These are phyloP conservation scores for Bhutanitis thaidina DNA, from an alignment of 2,888 invertebrate species.

Conservation along the genomic window DNA sequence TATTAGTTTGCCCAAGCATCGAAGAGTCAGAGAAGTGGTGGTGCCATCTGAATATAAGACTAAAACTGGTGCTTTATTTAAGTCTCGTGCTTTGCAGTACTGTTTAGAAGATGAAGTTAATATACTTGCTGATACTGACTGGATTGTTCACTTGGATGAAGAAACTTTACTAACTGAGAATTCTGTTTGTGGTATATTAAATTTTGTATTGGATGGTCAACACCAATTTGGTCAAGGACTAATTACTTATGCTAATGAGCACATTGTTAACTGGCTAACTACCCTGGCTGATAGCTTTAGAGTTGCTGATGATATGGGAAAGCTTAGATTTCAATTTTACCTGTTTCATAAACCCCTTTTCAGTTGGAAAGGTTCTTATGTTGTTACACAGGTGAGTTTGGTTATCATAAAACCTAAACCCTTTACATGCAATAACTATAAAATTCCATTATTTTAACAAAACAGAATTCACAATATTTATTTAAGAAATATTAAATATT, in stretches of 20 bases:
- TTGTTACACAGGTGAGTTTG: conserved; percentile 91
- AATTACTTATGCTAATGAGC: conserved; percentile 97
- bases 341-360: conserved; percentile 96
- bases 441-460: no score
- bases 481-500: not conserved
- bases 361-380: conserved; percentile 99
- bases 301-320: conserved; percentile 99
- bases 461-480: not conserved
- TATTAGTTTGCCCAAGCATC: conserved; percentile 86
- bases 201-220: conserved; percentile 96
- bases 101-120: conserved; percentile 95
- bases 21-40: conserved; percentile 91
- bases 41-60: conserved; percentile 93
- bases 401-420: conserved; percentile 2
- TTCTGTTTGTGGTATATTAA: conserved; percentile 92
- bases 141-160: conserved; percentile 98
- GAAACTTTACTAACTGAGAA: conserved; percentile 97
- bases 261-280: conserved; percentile 97
- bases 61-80: conserved; percentile 95
- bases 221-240: conserved; percentile 97
- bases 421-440: no score
- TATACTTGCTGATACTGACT: conserved; percentile 90
- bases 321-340: conserved; percentile 94
- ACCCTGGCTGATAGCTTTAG: conserved; percentile 97
- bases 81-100: conserved; percentile 96